Base-by-base conservation (phyloP, 2,888 invertebrate genomes). In the Tipula unca region DNA sequence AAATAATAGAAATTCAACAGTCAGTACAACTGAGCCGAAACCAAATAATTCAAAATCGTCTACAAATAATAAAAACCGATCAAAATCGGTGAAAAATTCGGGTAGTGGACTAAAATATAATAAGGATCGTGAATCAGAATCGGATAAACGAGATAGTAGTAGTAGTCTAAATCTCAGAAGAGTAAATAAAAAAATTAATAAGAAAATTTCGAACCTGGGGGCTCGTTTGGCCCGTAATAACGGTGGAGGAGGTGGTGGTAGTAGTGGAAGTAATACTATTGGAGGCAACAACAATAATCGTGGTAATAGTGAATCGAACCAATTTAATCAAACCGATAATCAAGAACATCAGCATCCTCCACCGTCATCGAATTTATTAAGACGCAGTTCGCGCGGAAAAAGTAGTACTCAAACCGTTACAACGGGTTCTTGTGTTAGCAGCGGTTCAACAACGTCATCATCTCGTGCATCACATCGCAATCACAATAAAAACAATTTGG, bases 351-450 rank as follows among this genome's bases (percentile, higher is more conserved):
- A 85, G 85, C 36, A 36, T 29, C 85, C 48, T 36, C 85, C 88
- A 87, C 87, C 89, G 87, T 89, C 89, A 86, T 89, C 89, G 85
- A 88, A 89, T 87, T 88, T 88, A 87, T 88, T 90, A 87, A 89
- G 91, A 88, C 90, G 91, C 87, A 91, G 91, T 87, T 90, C 90
- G 88, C 90, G 91, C 88, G 89, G 90, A 89, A 91, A 91, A 89
- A 85, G 86, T 85, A 54, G 85, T 82, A 85, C 83, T 84, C 84
- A 84, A 54, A 82, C 86, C 54, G 86, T 69, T 86, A 87, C 87
- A 85, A 90, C 91, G 91, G 91, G 91, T 90, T 90, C 91, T 89
- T 91, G 90, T 88, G 90, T 91, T 88, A 91, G 90, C 86, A 87
- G 86, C 39, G 85, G 86, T 84, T 86, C 87, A 84, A 48, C 85